phyloP scores from a whole-genome alignment of 1,140 invertebrate genomes.

The Magallana angulata region DNA sequence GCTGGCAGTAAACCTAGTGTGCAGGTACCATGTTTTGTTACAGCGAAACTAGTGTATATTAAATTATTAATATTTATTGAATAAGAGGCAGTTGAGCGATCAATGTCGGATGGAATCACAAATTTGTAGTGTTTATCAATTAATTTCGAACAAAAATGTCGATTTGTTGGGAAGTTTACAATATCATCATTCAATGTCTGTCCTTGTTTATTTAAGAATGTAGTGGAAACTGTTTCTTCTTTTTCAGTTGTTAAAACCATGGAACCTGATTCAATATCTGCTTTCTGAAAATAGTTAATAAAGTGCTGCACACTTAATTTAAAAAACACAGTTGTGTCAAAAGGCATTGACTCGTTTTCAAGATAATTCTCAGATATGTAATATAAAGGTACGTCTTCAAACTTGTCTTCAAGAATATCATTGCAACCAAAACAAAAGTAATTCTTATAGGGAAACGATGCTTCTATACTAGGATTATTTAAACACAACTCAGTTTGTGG shows the following conservation, averaged over 20 bases:
- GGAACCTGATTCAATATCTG: too few relatives aligned
- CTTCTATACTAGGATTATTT: neutral
- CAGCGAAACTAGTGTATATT: neutral
- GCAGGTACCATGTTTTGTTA: neutral
- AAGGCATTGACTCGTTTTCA: neutral
- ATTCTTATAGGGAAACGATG: conserved; percentile 1
- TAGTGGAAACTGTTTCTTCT: neutral
- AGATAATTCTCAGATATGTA: neutral
- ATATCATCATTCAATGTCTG: neutral
- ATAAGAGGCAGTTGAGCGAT: neutral
- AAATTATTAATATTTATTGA: neutral
- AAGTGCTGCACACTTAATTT: neutral
- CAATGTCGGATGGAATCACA: neutral
- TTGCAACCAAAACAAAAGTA: conserved; percentile 16
- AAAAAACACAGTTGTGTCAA: neutral
- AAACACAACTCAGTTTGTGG: neutral
- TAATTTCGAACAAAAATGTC: neutral
- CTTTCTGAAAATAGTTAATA: neutral
- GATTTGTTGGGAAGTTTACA: neutral
- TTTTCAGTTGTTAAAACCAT: too few relatives aligned
- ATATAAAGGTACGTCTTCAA: neutral
- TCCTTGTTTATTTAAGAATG: neutral
- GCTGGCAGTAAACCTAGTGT: neutral
- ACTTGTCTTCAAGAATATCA: neutral
- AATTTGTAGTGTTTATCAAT: too few relatives aligned